Evolutionary conservation across 2,888 invertebrate species (phyloP), one percentile per base, ranked within the genome.

Genomic region (Sphinx pinastri): DNA sequence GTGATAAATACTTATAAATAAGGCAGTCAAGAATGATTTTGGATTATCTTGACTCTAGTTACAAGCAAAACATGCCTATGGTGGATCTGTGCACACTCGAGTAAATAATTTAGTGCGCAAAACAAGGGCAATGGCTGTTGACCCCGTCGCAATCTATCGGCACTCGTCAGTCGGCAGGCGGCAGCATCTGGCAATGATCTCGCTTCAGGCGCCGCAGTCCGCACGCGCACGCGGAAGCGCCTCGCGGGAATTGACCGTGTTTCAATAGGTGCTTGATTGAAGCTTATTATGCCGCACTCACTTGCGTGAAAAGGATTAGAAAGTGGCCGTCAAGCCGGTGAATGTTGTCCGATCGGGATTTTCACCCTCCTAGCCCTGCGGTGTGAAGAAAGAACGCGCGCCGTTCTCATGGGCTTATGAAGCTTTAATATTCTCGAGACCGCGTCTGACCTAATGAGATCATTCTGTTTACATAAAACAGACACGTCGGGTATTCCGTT

Each of bases 91-190:
- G 81, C 81, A 85, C 81, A 82, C 76, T 84, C 75, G 81, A 82
- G 78, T 84, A 83, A 85, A 88, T 89, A 87, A 88, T 89, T 89
- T 85, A 85, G 88, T 91, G 88, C 88, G 89, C 90, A 88, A 92
- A 92, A 93, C 92, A 92, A 91, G 92, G 91, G 89, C 92, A 92
- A 83, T 92, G 92, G 92, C 91, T 93, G 90, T 93, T 93, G 93
- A 93, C 93, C 93, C 92, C 92, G 91, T 87, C 87, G 89, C 88
- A 86, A 88, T 92, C 92, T 90, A 91, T 91, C 85, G 87, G 80
- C 87, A 86, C 19, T 55, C 55, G 12, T 8, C 19, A 55, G 10
- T 19, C 55, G 55, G 19, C 38, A 38, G 38, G 38, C 85, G 87
- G 80, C 87, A 86, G 87, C 92, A 93, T 93, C 92, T 93, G 93